A percentile compares a stretch with the other conserved stretches of the same genome.
These are phyloP conservation scores for Gyps fulvus DNA, from an alignment of 2,113 vertebrate species.

Conservation along the genomic window DNA sequence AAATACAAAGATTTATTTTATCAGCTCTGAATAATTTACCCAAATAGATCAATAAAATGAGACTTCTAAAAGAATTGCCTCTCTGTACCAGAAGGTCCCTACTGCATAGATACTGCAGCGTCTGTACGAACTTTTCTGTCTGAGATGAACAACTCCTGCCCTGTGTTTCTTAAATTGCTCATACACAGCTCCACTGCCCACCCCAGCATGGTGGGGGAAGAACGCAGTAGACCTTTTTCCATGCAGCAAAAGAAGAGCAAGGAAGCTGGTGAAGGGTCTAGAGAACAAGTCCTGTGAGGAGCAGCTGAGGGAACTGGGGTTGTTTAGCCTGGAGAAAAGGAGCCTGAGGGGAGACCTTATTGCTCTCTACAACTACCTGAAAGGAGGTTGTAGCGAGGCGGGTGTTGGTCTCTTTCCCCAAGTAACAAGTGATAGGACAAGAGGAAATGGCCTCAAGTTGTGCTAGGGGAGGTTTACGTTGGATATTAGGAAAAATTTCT, in stretches of 20 bases:
- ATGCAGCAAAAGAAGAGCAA: neutral
- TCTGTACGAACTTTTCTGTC: neutral
- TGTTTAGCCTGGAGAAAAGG: neutral
- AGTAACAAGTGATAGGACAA: neutral
- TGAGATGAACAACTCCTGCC: neutral
- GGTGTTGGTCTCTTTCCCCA: neutral
- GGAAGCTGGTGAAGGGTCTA: neutral
- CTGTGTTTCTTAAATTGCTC: neutral
- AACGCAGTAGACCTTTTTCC: neutral
- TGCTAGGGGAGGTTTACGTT: neutral
- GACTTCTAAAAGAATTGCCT: neutral
- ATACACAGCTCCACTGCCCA: neutral
- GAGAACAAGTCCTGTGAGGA: neutral
- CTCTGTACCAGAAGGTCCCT: neutral
- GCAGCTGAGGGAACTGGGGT: fast-evolving
- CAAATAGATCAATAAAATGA: neutral
- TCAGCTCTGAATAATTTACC: neutral
- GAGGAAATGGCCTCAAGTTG: neutral
- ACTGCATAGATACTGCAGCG: neutral
- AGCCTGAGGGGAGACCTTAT: neutral
- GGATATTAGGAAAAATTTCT: neutral
- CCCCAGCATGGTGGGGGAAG: fast-evolving
- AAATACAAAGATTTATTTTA: neutral
- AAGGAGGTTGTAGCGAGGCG: neutral
- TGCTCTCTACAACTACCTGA: fast-evolving